phyloP scores from a whole-genome alignment of 2,797 vertebrate species.

The Simalia tracyae region DNA sequence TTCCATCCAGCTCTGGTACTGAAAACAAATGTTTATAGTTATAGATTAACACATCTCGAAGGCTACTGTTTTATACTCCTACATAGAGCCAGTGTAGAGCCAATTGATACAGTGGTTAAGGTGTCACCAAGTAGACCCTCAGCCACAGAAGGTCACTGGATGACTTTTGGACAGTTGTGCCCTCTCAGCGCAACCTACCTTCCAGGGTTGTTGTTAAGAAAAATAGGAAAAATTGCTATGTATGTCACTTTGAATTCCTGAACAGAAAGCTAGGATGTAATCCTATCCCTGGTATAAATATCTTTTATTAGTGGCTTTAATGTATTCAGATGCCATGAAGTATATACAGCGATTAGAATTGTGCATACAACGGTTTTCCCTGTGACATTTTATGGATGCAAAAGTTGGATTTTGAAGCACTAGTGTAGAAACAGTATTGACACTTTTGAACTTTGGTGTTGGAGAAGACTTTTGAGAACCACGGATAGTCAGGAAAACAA shows the following conservation, averaged over 20 bases:
- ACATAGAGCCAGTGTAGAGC: not conserved
- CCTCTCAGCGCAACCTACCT: not conserved
- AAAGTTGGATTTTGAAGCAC: not conserved
- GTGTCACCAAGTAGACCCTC: not conserved
- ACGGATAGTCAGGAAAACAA: not conserved
- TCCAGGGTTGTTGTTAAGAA: not conserved
- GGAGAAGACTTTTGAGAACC: not conserved
- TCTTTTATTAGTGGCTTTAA: not conserved
- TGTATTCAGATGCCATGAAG: not conserved
- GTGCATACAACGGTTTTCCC: not conserved
- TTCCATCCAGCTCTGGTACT: not conserved
- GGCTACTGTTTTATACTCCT: not conserved
- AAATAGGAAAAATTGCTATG: not conserved
- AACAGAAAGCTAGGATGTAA: not conserved
- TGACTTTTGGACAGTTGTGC: not conserved
- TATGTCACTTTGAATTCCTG: not conserved
- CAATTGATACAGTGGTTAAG: not conserved
- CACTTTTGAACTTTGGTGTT: not conserved
- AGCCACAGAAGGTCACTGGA: not conserved
- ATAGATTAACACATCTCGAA: not conserved
- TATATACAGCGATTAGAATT: not conserved
- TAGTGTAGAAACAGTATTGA: not conserved
- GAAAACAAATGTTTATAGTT: not conserved
- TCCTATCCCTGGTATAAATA: not conserved
- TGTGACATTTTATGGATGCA: not conserved